Conservation (phyloP, 2,888 invertebrate species). For the Philereme vetulata region DNA sequence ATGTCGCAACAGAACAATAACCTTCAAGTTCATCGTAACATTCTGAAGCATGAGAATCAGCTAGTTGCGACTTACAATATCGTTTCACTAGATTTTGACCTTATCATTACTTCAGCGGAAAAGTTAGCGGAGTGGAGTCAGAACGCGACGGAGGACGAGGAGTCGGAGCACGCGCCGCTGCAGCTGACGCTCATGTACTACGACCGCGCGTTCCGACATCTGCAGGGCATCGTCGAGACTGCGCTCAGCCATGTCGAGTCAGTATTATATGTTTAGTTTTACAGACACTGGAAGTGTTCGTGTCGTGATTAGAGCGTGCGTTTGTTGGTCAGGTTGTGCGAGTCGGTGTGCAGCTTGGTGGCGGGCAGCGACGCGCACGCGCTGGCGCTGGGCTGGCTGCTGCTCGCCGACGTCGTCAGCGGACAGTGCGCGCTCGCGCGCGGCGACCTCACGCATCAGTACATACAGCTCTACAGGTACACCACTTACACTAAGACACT, state of each 20-base stretch:
- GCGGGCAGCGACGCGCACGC: slow-evolving; percentile 83
- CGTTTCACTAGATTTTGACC: no score
- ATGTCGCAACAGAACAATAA: no score
- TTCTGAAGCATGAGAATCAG: no score
- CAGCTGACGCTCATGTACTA: slow-evolving; percentile 43
- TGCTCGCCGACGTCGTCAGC: slow-evolving; percentile 88
- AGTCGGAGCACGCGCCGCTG: slow-evolving; percentile 35
- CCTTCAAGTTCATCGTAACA: no score
- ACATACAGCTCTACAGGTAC: slow-evolving; percentile 83
- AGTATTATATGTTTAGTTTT: no score
- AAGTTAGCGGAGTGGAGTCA: slow-evolving; percentile 47
- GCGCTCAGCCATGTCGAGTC: slow-evolving; percentile 44
- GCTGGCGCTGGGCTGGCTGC: slow-evolving; percentile 87
- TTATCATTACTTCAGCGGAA: slow-evolving; percentile 41
- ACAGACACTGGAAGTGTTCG: no score
- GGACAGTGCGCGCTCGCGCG: slow-evolving; percentile 86
- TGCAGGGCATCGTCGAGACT: slow-evolving; percentile 50
- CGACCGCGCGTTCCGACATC: slow-evolving; percentile 41
- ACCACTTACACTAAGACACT: no score
- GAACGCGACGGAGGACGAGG: slow-evolving; percentile 37
- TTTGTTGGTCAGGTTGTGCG: slow-evolving; percentile 76
- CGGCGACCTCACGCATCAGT: slow-evolving; percentile 88
- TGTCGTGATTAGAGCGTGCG: no score
- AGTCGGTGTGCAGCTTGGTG: slow-evolving; percentile 81
- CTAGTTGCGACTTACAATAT: no score